These are phyloP conservation scores for Amblyraja radiata DNA, from an alignment of 2,797 vertebrate genomes.

Conservation along the genomic window DNA sequence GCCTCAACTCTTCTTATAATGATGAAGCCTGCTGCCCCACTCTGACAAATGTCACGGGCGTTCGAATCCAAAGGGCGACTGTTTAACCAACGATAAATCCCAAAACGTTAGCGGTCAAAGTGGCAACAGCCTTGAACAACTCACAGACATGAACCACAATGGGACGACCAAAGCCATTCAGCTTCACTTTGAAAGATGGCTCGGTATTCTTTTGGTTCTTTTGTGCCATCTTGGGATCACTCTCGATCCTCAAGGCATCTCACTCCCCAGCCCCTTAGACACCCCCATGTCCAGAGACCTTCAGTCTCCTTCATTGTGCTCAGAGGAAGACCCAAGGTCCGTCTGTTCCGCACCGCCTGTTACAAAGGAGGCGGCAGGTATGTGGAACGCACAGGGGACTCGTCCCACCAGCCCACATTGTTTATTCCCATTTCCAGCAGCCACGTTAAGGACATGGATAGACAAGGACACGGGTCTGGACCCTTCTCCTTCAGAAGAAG, in stretches of 20 bases:
- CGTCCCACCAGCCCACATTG: not conserved
- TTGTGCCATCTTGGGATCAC: not conserved
- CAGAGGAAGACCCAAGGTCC: not conserved
- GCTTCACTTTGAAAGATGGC: not conserved
- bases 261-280: not conserved
- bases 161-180: not conserved
- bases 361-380: not conserved
- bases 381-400: not conserved
- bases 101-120: not conserved
- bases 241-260: not conserved
- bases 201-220: not conserved
- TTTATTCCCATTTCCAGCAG: not conserved
- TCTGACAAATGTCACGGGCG: not conserved
- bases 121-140: not conserved
- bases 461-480: too few relatives aligned
- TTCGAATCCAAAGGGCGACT: not conserved
- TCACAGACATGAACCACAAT: not conserved
- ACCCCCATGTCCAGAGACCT: not conserved
- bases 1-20: not conserved
- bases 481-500: too few relatives aligned
- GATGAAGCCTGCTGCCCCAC: not conserved
- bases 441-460: not conserved
- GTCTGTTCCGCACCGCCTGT: not conserved
- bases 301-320: not conserved
- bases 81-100: constrained; percentile 16